Evolutionary conservation across 2,888 invertebrate species (phyloP), one percentile per base, ranked within the genome.

Genomic region (Clanis bilineata): DNA sequence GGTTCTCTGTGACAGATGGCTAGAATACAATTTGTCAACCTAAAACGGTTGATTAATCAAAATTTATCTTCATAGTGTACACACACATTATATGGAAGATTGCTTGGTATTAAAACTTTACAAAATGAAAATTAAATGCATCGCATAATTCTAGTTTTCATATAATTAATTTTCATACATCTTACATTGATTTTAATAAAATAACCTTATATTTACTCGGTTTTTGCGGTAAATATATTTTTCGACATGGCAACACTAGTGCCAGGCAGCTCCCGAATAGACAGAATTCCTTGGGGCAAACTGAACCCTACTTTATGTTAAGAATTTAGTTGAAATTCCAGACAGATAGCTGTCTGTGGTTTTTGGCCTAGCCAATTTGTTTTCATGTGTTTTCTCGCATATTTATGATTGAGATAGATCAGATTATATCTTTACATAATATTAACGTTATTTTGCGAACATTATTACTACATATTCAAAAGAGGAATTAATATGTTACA

Each of bases 241-340:
- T 47, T 51, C 9, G 32, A 15, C 15, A 18, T 32, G 10, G 51
- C 51, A 51, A 28, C 32, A 28, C 32, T 10, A 32, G 28, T 28
- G 18, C 9, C 15, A 28, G 28, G 18, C 51, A 28, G 51, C 10
- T 32, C 18, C 32, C 15, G 18, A 45, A 76, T 76, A 68, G 70
- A 56, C 57, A 28, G 56, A 44, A 74, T 70, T 68, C 74, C 70
- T 65, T 38, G 25, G 56, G 65, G 66, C 68, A 73, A 73, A 60
- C 70, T 68, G 38, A 41, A 62, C 70, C 71, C 74, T 72, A 77
- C 74, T 77, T 74, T 66, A 70, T 70, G 72, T 68, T 70, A 69
- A 73, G 73, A 76, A 80, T 79, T 78, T 51, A 54, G 39, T n/a
- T 44, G 22, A 59, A 64, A 65, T 57, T 23, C 28, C 56, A 58